Conservation (phyloP, 2,888 invertebrate genomes). For the Campopleginae sp. region DNA sequence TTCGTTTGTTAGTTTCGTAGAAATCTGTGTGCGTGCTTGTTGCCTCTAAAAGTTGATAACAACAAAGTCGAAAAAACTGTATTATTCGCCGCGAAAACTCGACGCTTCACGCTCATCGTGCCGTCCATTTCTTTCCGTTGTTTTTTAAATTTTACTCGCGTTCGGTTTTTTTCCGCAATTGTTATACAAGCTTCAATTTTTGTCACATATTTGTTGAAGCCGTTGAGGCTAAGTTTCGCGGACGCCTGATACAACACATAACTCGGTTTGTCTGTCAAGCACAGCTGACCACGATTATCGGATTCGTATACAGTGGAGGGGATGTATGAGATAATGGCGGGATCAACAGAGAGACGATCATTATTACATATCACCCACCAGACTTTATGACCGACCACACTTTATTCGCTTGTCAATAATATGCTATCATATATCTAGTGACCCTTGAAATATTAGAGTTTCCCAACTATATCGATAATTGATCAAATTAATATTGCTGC, state of each 20-base stretch:
- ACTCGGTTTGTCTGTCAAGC: constrained; percentile 26
- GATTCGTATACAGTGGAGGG: constrained; percentile 4
- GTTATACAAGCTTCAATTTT: not conserved
- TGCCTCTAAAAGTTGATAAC: not conserved
- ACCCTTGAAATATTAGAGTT: not conserved
- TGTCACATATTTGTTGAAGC: constrained; percentile 16
- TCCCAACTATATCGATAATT: not conserved
- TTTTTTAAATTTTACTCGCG: not conserved
- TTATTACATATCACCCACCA: not conserved
- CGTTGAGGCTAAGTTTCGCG: constrained; percentile 3
- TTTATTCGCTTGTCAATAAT: no score
- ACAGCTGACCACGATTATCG: constrained; percentile 27
- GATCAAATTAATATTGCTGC: not conserved
- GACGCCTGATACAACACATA: not conserved
- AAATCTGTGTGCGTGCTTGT: not conserved
- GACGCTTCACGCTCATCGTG: not conserved
- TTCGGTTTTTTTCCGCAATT: not conserved
- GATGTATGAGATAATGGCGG: not conserved
- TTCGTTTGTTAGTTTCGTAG: not conserved
- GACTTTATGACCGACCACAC: not conserved
- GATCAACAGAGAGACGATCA: not conserved
- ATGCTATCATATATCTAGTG: not conserved
- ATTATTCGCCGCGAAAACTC: not conserved
- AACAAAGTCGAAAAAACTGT: not conserved
- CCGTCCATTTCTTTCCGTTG: not conserved